A percentile compares a stretch with the other conserved stretches of the same genome.
Evolutionary conservation across 2,113 vertebrate genomes (phyloP).

Genomic region (Tonatia bakeri): DNA sequence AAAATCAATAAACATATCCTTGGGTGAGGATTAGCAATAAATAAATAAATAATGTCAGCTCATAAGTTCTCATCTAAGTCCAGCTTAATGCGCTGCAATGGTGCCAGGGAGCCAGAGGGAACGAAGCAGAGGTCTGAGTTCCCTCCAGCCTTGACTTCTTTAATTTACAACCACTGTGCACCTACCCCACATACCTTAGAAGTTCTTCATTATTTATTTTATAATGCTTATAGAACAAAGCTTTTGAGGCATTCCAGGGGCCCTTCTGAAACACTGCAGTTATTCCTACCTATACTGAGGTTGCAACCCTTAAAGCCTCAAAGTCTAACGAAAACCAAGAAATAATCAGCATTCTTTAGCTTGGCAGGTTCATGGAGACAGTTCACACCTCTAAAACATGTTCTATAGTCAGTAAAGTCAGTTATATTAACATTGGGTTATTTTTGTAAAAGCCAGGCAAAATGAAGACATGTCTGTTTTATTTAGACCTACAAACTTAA

Average conservation of each 20-base stretch:
- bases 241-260: neutral
- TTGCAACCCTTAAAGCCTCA: neutral
- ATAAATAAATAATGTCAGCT: neutral
- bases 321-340: neutral
- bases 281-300: neutral
- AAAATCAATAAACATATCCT: too few species aligned
- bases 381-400: neutral
- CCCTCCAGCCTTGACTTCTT: neutral
- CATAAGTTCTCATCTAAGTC: neutral
- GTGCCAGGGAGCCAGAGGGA: neutral
- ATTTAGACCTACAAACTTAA: neutral
- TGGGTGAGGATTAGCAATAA: too few species aligned
- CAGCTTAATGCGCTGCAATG: neutral
- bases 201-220: neutral
- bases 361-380: neutral
- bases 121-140: neutral
- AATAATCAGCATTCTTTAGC: neutral
- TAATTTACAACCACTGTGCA: neutral
- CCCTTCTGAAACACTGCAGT: neutral
- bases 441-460: neutral
- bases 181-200: neutral
- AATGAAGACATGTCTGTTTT: neutral
- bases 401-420: neutral
- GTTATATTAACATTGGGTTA: neutral
- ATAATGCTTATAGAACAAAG: neutral